Percentiles rank a stretch among this genome's conserved stretches.
Conservation (phyloP, 2,888 invertebrate species). For the Dascillus cervinus region DNA sequence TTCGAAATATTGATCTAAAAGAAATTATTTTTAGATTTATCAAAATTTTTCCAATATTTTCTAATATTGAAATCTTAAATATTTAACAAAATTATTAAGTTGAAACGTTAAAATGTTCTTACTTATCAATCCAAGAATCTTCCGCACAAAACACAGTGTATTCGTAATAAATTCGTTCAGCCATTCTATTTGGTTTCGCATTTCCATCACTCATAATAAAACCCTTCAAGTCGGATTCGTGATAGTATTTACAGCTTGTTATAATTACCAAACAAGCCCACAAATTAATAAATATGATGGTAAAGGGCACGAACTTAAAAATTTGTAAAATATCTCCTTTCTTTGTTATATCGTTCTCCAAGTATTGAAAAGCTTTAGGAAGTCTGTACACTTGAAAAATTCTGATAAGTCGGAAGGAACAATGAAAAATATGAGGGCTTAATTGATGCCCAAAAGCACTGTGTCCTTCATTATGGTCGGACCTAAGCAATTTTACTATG, state of each 20-base stretch:
- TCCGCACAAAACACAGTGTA: constrained; percentile 20
- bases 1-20: constrained; percentile 17
- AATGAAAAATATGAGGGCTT: constrained; percentile 40
- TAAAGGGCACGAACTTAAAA: constrained; percentile 44
- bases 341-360: constrained; percentile 43
- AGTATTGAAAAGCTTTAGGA: constrained; percentile 42
- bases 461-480: constrained; percentile 41
- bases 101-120: neutral
- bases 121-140: constrained; percentile 23
- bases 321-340: constrained; percentile 48
- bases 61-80: no score
- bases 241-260: constrained; percentile 35
- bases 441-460: constrained; percentile 26
- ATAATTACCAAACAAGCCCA: constrained; percentile 43
- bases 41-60: no score
- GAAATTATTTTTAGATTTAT: no score
- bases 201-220: constrained; percentile 5
- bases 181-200: constrained; percentile 11
- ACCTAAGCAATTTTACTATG: constrained; percentile 36
- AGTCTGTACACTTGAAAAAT: constrained; percentile 45
- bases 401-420: constrained; percentile 36
- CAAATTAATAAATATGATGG: constrained; percentile 44
- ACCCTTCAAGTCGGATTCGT: constrained; percentile 11
- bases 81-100: neutral
- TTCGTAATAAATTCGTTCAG: constrained; percentile 8